Percentiles rank a stretch among this genome's conserved stretches.
These are phyloP conservation scores for Ditula angustiorana DNA, from an alignment of 2,888 invertebrate genomes.

Conservation along the genomic window DNA sequence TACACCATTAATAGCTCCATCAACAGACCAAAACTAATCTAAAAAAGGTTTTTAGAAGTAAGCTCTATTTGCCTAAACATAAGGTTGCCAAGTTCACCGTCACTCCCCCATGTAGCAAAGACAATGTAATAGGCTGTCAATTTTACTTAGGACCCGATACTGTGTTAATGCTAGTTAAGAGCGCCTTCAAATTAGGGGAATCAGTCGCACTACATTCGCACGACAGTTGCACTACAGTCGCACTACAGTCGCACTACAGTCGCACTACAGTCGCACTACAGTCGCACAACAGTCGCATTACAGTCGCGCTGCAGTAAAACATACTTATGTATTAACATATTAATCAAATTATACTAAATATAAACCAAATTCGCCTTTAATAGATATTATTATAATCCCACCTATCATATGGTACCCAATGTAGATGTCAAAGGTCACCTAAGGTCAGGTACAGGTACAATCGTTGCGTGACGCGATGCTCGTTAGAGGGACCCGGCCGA, in stretches of 20 bases:
- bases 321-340: too few species aligned
- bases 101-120: conserved; percentile 51
- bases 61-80: background rate
- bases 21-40: background rate
- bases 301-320: too few species aligned
- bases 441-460: conserved; percentile 22
- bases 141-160: conserved; percentile 67
- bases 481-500: conserved; percentile 40
- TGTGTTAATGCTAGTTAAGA: conserved; percentile 52
- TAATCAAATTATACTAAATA: background rate
- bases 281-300: too few species aligned
- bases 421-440: conserved; percentile 36
- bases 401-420: conserved; percentile 13
- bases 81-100: conserved; percentile 36
- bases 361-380: conserved; percentile 31
- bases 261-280: too few species aligned
- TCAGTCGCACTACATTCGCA: too few species aligned
- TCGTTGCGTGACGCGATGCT: conserved; percentile 43
- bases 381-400: conserved; percentile 12
- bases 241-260: too few species aligned
- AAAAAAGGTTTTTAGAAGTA: background rate
- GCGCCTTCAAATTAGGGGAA: too few species aligned
- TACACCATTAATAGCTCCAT: background rate
- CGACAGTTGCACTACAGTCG: too few species aligned
- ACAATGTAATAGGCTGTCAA: conserved; percentile 69